Percentiles rank a stretch among this genome's conserved stretches.
Evolutionary conservation across 2,888 invertebrate species (phyloP).

Genomic region (Parnassius apollo): DNA sequence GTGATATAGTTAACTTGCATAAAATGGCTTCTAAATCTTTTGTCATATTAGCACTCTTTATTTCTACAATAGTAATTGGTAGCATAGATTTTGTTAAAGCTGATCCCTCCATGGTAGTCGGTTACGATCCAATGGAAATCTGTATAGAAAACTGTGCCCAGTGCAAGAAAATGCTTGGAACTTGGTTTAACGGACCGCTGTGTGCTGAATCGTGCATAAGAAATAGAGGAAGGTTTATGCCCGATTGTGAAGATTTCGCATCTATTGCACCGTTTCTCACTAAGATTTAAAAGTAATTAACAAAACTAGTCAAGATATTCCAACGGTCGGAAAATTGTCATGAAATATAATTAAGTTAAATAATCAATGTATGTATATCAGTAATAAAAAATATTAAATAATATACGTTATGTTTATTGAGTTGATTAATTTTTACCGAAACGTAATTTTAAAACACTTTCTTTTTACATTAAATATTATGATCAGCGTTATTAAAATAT

Average conservation of each 20-base stretch:
- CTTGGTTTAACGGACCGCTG: slow-evolving; percentile 90
- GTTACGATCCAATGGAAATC: slow-evolving; percentile 81
- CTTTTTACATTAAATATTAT: no score
- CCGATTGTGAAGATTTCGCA: slow-evolving; percentile 42
- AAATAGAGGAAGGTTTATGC: slow-evolving; percentile 89
- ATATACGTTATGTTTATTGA: no score
- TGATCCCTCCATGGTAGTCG: slow-evolving; percentile 47
- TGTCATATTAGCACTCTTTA: neutral
- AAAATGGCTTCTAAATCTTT: slow-evolving; percentile 4
- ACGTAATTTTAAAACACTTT: no score
- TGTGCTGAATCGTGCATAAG: slow-evolving; percentile 92
- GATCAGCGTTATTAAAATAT: no score
- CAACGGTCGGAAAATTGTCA: no score
- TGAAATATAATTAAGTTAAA: no score
- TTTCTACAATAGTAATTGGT: neutral
- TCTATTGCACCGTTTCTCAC: slow-evolving; percentile 54
- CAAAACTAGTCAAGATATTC: no score
- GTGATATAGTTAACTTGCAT: neutral
- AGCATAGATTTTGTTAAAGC: slow-evolving; percentile 3
- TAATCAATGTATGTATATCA: no score
- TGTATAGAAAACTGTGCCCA: slow-evolving; percentile 93
- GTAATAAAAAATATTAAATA: no score
- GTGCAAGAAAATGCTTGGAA: slow-evolving; percentile 92
- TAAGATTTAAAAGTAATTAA: slow-evolving; percentile 43
- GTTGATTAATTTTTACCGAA: no score